Conservation (phyloP, 2,797 vertebrate genomes). For the Parauchenoglanis ngamensis region DNA sequence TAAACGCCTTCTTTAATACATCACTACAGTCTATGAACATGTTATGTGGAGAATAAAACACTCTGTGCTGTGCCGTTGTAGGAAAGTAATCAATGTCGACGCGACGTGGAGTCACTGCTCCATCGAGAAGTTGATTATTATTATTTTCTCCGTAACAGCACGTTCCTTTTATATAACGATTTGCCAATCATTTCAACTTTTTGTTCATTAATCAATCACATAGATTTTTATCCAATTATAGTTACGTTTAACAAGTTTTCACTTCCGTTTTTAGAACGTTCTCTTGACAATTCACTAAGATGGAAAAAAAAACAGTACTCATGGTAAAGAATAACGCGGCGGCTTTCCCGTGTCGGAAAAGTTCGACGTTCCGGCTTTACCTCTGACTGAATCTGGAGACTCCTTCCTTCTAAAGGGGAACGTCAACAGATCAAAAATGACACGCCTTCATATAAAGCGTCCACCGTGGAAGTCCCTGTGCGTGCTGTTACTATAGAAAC, state of each 20-base stretch:
- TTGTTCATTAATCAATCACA: background rate
- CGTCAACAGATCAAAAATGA: background rate
- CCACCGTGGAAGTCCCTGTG: rapidly evolving
- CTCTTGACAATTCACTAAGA: background rate
- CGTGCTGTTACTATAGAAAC: background rate
- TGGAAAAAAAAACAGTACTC: background rate
- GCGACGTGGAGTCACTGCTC: too few species aligned
- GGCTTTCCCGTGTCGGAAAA: background rate
- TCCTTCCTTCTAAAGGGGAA: background rate
- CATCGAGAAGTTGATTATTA: background rate
- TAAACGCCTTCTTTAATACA: background rate
- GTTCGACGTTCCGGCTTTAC: background rate
- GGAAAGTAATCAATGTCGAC: background rate
- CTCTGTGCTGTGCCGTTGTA: background rate
- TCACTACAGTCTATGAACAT: background rate
- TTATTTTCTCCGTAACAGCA: too few species aligned
- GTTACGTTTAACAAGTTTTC: background rate
- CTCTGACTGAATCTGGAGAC: background rate
- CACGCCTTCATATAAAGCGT: background rate
- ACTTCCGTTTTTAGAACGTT: background rate
- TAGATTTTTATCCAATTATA: background rate
- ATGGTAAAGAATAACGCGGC: background rate
- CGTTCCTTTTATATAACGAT: background rate
- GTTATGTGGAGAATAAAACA: background rate
- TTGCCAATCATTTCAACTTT: background rate